A percentile compares a stretch with the other conserved stretches of the same genome.
Evolutionary conservation across 1,140 invertebrate genomes (phyloP).

Genomic region (Caerostris extrusa): DNA sequence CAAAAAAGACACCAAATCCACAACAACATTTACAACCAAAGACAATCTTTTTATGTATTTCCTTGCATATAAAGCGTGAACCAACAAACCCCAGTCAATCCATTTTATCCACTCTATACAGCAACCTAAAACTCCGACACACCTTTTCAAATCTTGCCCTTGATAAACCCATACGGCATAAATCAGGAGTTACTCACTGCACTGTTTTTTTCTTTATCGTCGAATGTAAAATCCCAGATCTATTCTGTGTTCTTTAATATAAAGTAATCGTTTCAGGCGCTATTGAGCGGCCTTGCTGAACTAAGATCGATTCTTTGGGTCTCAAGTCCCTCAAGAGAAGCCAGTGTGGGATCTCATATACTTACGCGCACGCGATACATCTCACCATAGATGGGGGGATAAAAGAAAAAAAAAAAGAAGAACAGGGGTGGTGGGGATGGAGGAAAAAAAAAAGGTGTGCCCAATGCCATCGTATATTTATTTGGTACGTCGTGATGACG

Average conservation of each 20-base stretch:
- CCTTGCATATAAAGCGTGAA: neutral
- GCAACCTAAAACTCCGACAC: neutral
- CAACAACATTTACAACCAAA: no score
- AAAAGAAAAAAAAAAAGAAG: neutral
- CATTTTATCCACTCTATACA: conserved; percentile 7
- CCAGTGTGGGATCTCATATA: conserved; percentile 28
- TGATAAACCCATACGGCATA: conserved; percentile 23
- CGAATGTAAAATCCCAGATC: conserved; percentile 46
- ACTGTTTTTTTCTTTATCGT: conserved; percentile 20
- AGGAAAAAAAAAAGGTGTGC: conserved; percentile 30
- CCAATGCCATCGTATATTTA: conserved; percentile 68
- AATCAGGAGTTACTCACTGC: neutral
- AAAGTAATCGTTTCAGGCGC: conserved; percentile 57
- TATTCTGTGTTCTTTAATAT: conserved; percentile 64
- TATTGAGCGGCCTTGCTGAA: neutral
- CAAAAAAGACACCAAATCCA: no score
- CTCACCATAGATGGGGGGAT: conserved; percentile 2
- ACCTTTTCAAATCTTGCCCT: neutral
- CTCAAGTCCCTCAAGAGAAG: conserved; percentile 35
- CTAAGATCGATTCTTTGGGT: conserved; percentile 37
- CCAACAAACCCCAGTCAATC: conserved; percentile 4
- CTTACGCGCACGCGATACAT: conserved; percentile 42
- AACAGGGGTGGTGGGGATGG: neutral
- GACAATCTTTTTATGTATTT: neutral
- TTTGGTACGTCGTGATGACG: conserved; percentile 69